Percentiles rank a stretch among this genome's conserved stretches.
These are phyloP conservation scores for Butorides virescens DNA, from an alignment of 2,113 vertebrate genomes.

Conservation along the genomic window DNA sequence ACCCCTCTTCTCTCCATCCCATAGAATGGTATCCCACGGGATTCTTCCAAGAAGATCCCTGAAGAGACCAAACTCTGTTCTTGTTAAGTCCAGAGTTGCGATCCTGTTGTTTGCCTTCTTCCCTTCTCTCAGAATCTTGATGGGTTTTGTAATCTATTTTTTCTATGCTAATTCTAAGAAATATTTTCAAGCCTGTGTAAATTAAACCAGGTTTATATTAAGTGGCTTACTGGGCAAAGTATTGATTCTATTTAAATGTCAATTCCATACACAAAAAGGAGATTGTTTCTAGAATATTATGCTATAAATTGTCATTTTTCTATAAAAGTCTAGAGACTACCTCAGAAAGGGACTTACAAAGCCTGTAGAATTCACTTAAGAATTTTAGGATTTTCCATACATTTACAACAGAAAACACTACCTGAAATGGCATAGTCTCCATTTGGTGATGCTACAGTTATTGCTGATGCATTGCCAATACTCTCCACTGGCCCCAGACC, in stretches of 20 bases:
- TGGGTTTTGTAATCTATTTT: not conserved
- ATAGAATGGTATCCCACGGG: not conserved
- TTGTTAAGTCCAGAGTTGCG: not conserved
- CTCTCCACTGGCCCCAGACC: constrained; percentile 93
- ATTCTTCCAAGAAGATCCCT: not conserved
- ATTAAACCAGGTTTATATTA: not conserved
- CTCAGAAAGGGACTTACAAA: not conserved
- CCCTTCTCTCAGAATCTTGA: not conserved
- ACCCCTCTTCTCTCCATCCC: not conserved
- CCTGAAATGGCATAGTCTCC: constrained; percentile 95
- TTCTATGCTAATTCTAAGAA: not conserved
- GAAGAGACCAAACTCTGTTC: not conserved
- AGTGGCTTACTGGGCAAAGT: not conserved
- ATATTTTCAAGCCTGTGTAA: not conserved
- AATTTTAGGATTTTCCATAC: not conserved
- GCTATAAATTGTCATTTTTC: not conserved
- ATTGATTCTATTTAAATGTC: not conserved
- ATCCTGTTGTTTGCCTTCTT: not conserved
- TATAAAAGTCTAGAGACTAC: not conserved
- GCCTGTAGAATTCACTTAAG: not conserved
- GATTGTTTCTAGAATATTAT: not conserved
- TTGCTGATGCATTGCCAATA: constrained; percentile 93
- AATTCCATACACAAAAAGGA: not conserved
- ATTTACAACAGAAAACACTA: constrained; percentile 32
- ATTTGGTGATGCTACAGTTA: constrained; percentile 91